A percentile compares a stretch with the other conserved stretches of the same genome.
These are phyloP conservation scores for Rhamphomyia laevipes DNA, from an alignment of 2,888 invertebrate genomes.

Conservation along the genomic window DNA sequence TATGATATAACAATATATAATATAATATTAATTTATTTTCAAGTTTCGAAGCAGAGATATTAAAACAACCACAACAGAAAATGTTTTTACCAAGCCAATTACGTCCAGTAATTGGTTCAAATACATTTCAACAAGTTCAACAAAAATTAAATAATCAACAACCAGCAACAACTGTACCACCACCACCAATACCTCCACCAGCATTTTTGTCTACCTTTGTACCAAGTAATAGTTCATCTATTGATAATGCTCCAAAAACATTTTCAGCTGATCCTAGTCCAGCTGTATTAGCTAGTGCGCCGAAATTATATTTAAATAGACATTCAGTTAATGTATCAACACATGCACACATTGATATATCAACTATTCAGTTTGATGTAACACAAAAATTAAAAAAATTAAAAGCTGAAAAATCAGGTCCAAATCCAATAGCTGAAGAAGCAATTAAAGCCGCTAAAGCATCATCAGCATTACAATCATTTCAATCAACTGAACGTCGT, in stretches of 20 bases:
- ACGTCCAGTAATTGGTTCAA: conserved; percentile 58
- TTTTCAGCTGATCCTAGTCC: conserved; percentile 40
- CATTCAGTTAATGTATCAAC: conserved; percentile 35
- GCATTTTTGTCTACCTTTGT: conserved; percentile 37
- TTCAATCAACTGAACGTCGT: conserved; percentile 42
- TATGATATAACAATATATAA: background rate
- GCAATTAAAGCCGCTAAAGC: conserved; percentile 52
- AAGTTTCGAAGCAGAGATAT: conserved; percentile 85
- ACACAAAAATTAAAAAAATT: conserved; percentile 49
- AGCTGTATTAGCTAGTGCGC: conserved; percentile 56
- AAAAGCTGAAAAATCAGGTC: conserved; percentile 52
- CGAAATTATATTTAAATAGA: conserved; percentile 51
- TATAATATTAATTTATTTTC: conserved; percentile 17
- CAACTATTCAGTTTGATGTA: conserved; percentile 44
- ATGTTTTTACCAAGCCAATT: conserved; percentile 41
- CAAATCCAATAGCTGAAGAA: conserved; percentile 48
- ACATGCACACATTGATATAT: conserved; percentile 39
- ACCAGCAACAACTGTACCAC: conserved; percentile 18
- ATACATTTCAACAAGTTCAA: conserved; percentile 59
- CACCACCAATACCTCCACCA: conserved; percentile 32
- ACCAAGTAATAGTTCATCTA: conserved; percentile 16
- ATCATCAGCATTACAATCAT: conserved; percentile 45
- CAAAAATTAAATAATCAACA: conserved; percentile 49
- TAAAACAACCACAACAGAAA: conserved; percentile 34
- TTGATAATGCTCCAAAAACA: conserved; percentile 39